Conservation (phyloP, 2,888 invertebrate species). For the Eilema caniola region DNA sequence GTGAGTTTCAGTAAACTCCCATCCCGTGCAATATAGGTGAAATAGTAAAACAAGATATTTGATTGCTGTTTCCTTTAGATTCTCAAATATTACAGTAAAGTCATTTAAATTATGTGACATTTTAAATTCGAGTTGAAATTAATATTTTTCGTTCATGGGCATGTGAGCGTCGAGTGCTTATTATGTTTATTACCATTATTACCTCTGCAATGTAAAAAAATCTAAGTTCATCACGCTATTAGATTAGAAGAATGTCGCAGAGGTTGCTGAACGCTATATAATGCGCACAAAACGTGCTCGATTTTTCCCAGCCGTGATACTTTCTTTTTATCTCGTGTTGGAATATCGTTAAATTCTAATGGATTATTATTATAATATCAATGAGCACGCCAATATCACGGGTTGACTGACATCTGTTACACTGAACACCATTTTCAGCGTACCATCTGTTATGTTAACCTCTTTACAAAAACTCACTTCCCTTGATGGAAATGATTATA, state of each 20-base stretch:
- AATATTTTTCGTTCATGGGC: not conserved
- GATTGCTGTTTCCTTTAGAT: too few species aligned
- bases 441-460: slow-evolving; percentile 44
- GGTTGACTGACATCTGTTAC: slow-evolving; percentile 25
- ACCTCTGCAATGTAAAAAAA: slow-evolving; percentile 26
- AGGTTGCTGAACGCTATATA: slow-evolving; percentile 28
- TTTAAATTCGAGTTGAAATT: not conserved
- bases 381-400: slow-evolving; percentile 36
- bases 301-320: slow-evolving; percentile 27
- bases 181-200: not conserved
- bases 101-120: not conserved
- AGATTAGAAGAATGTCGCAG: slow-evolving; percentile 36
- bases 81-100: not conserved
- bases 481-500: slow-evolving; percentile 4
- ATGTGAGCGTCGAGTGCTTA: not conserved
- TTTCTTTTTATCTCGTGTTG: slow-evolving; percentile 46
- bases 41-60: too few species aligned
- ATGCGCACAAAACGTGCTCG: slow-evolving; percentile 33
- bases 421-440: slow-evolving; percentile 36
- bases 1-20: too few species aligned
- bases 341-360: slow-evolving; percentile 31
- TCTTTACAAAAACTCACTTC: slow-evolving; percentile 3
- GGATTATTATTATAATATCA: slow-evolving; percentile 27
- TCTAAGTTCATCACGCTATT: slow-evolving; percentile 38
- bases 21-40: too few species aligned